Base-by-base conservation (phyloP, 2,113 vertebrate genomes). In the Dolichotis patagonum region DNA sequence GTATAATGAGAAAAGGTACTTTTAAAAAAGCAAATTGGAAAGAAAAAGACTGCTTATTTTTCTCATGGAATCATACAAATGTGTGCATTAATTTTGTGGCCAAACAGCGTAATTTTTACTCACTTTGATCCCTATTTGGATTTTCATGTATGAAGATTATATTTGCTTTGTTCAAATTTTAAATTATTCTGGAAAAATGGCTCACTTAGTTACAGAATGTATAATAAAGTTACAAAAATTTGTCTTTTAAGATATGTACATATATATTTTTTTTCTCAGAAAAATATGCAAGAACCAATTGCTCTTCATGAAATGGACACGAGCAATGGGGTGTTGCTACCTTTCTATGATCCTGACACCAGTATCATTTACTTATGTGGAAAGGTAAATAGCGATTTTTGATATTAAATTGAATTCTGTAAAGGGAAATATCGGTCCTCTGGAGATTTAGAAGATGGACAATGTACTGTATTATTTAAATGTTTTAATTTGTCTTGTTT, bases 261-360 rank as follows among this genome's bases (percentile, higher is more conserved):
- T 56, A 56, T 81, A 7, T 69, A 1, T 26, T 56, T 14, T 82
- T 92, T 89, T 89, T 58, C 95, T 41, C 98, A 99, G 99, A 98
- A 99, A 98, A 99, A 98, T 96, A 99, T 99, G 99, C 99, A 99
- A 11, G 99, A 99, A 88, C 98, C 99, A 0, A 99, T 99, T 80
- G 98, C 99, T 63, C 99, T 99, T 62, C 99, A 99, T 12, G 99
- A 99, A 98, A 99, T 99, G 99, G 99, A 99, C 98, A 99, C 99
- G 28, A 99, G 99, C 98, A 99, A 99, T 0, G 99, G 99, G 11
- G 99, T 99, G 82, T 98, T 99, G 88, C 98, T 99, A 95, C 99
- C 99, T 0, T 99, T 99, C 98, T 99, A 99, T 0, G 99, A 99
- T 92, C 99, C 99, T 0, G 99, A 99, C 97, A 99, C 99, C 97